These are phyloP conservation scores for Lanius collurio DNA, from an alignment of 2,113 vertebrate genomes.

Conservation along the genomic window DNA sequence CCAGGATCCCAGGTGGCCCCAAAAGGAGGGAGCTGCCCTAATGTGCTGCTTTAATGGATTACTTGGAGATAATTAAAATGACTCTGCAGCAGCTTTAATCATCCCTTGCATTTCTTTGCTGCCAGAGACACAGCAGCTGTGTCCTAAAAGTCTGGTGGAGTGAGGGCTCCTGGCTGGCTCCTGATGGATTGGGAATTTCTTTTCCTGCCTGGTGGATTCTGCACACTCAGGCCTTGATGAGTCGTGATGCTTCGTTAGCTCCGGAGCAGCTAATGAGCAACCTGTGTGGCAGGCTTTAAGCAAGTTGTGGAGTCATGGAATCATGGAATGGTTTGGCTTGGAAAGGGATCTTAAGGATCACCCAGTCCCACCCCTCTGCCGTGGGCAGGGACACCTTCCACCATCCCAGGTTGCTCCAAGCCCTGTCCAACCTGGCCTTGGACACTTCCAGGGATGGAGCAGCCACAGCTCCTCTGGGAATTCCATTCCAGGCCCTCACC, in stretches of 20 bases:
- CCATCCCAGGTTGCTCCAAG: neutral
- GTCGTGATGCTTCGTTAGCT: neutral
- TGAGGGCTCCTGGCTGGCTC: neutral
- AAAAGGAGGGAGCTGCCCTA: neutral
- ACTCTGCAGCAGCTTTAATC: neutral
- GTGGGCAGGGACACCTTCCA: rapidly evolving
- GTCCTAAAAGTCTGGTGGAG: neutral
- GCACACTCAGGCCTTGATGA: rapidly evolving
- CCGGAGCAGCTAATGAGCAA: rapidly evolving
- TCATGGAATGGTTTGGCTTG: neutral
- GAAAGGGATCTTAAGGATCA: neutral
- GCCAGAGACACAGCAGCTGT: neutral
- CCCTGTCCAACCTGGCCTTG: rapidly evolving
- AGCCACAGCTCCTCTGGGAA: neutral
- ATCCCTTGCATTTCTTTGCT: neutral
- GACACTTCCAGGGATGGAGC: neutral
- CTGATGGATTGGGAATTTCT: neutral
- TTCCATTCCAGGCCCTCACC: rapidly evolving
- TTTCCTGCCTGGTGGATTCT: neutral
- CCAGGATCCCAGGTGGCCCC: neutral
- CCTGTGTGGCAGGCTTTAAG: neutral
- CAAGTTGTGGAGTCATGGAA: neutral
- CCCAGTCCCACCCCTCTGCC: neutral
- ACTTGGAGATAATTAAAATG: neutral
- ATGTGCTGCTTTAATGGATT: neutral